Conservation (phyloP, 1,140 invertebrate genomes). For the Dreissena rostriformis region DNA sequence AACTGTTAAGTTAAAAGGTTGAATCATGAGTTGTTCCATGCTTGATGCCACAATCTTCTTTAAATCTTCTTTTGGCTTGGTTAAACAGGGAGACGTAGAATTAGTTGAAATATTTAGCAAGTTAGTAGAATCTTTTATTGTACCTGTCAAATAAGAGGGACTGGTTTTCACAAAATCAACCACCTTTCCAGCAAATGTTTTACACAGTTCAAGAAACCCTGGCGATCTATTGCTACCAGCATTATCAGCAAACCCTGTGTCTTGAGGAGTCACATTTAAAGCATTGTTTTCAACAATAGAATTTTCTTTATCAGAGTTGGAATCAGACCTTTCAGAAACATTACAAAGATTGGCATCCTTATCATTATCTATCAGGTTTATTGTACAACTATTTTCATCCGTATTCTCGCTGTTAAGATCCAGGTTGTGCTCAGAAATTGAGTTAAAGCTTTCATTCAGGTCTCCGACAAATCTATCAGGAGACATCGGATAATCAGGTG, state of each 20-base stretch:
- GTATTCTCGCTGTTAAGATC: neutral
- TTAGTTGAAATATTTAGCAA: neutral
- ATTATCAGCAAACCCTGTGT: conserved; percentile 1
- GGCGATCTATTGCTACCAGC: conserved; percentile 1
- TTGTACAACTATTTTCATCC: neutral
- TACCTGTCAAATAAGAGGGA: conserved; percentile 35
- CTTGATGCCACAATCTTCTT: no score
- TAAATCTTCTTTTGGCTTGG: no score
- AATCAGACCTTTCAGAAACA: neutral
- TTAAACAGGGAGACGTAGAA: no score
- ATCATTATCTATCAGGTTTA: neutral
- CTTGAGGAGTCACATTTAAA: conserved; percentile 11
- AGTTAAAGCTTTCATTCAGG: no score
- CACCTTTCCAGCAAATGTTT: conserved; percentile 47
- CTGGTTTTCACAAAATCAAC: conserved; percentile 50
- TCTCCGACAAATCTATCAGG: neutral
- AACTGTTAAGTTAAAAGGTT: no score
- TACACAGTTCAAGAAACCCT: conserved; percentile 33
- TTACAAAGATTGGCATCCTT: neutral
- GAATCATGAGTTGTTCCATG: no score
- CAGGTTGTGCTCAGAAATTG: neutral
- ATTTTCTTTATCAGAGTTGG: conserved; percentile 34
- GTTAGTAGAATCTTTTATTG: neutral
- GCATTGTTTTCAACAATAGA: neutral
- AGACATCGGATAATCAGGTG: conserved; percentile 42